These are phyloP conservation scores for Noctua comes DNA, from an alignment of 2,888 invertebrate genomes.

Conservation along the genomic window DNA sequence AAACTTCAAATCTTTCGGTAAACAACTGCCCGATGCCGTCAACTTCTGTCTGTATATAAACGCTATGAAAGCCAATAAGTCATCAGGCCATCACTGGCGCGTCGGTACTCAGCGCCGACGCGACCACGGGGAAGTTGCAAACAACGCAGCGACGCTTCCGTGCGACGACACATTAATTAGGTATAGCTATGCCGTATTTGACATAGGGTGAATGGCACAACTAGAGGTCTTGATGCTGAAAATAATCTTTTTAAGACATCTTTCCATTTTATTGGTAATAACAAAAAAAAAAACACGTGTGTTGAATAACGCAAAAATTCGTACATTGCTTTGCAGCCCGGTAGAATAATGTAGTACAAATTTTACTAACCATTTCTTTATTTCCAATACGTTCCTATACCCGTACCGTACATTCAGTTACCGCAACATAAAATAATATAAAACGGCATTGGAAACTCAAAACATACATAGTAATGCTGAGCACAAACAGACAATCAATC, in stretches of 20 bases:
- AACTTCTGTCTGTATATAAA: conserved; percentile 11
- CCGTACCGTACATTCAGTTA: not conserved
- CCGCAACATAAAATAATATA: conserved; percentile 7
- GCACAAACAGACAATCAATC: conserved; percentile 38
- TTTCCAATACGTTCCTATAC: not conserved
- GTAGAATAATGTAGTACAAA: not conserved
- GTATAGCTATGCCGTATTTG: not conserved
- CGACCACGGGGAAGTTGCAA: conserved; percentile 29
- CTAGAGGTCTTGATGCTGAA: not conserved
- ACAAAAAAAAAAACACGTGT: not conserved
- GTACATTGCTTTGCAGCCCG: not conserved
- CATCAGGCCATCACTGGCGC: conserved; percentile 25
- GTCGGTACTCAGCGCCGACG: not conserved
- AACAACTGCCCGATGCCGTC: conserved; percentile 14
- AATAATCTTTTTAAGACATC: not conserved
- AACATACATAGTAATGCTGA: conserved; percentile 33
- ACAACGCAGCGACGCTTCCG: conserved; percentile 39
- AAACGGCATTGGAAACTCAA: conserved; percentile 16
- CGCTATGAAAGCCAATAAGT: conserved; percentile 27
- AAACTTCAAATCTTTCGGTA: conserved; percentile 12
- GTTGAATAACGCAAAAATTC: not conserved
- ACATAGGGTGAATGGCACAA: not conserved
- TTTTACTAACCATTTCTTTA: not conserved
- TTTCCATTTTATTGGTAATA: not conserved
- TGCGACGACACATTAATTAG: conserved; percentile 4